Base-by-base conservation (phyloP, 2,797 vertebrate species). In the Sorex maritimensis region DNA sequence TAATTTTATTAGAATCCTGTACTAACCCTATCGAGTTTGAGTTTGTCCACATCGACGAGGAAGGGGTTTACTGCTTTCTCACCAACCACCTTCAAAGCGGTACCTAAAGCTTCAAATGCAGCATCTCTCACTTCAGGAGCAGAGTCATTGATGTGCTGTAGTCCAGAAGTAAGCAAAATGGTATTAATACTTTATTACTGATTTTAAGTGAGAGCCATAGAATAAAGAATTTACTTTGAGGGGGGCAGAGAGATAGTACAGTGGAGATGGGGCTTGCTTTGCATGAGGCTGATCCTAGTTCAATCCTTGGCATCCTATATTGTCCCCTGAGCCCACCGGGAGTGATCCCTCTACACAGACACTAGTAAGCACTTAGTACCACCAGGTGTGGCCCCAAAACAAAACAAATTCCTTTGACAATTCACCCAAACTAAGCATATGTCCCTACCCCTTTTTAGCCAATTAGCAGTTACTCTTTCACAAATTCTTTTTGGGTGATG, bases 21-120 rank as follows among this genome's bases (percentile, higher is more conserved):
- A 92, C 4, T 94, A 90, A 95, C 97, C 98, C 99, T 99, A 91
- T 99, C 99, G 87, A 99, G 98, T 97, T 99, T 99, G 81, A 99
- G 98, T 97, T 99, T 99, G 96, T 99, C 99, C 95, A 99, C 97
- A 95, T 99, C 99, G 65, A 98, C 67, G 84, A 99, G 98, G 96
- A 99, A 99, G 13, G 99, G 98, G 96, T 99, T 99, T 72, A 99
- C 99, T 2, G 99, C 99, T 97, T 99, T 99, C 97, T 99, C 99
- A 71, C 99, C 99, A 90, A 99, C 99, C 83, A 99, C 99, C 96
- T 99, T 99, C 98, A 99, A 98, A 92, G 99, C 99, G 4, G 99
- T 99, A 15, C 99, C 99, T 94, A 99, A 85, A 24, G 99, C 99
- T 97, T 99, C 99, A 96, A 99, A 99, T 7, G 99, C 99, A 81